Base-by-base conservation (phyloP, 2,888 invertebrate genomes). In the Harpalus rubripes region DNA sequence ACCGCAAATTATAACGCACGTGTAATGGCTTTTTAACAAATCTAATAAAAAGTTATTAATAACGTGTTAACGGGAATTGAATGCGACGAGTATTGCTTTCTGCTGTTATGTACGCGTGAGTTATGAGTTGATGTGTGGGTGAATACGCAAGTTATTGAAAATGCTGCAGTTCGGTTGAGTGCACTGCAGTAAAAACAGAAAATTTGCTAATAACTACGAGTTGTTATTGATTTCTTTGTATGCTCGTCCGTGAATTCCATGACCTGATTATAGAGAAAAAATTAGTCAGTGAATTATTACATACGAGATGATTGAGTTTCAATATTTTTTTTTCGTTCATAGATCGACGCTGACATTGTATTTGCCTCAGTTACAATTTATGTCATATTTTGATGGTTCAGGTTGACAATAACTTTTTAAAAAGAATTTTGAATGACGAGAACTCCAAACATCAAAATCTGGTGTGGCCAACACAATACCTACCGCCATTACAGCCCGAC, bases 1-100 rank as follows among this genome's bases (percentile, higher is more conserved):
- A 15, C 68, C 68, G 68, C 68, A 68, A 68, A 68, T 68, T 68
- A 68, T 68, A 68, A 68, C 68, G 68, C 68, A 68, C 68, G 39
- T 15, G 68, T 68, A 68, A 68, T 68, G 68, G 68, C 68, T 68
- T 68, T 68, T 68, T 68, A 68, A 68, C 68, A 68, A 68, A 68
- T 68, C 68, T 68, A 68, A 68, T 68, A 68, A 68, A 65, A 68
- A 68, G 68, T 68, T 68, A 68, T 68, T 68, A 68, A 68, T 68
- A 68, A 68, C 68, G 68, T 68, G 68, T 68, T 68, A 68, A 68
- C 68, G 26, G 68, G 26, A 68, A 68, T 68, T 68, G 68, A 68
- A 68, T 68, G 68, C n/a, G 68, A 68, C n/a, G 68, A 63, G 26
- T 68, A 68, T 68, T 68, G n/a, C 39, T 68, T 68, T 63, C 59